These are phyloP conservation scores for Corythoichthys intestinalis DNA, from an alignment of 2,113 vertebrate species.

Conservation along the genomic window DNA sequence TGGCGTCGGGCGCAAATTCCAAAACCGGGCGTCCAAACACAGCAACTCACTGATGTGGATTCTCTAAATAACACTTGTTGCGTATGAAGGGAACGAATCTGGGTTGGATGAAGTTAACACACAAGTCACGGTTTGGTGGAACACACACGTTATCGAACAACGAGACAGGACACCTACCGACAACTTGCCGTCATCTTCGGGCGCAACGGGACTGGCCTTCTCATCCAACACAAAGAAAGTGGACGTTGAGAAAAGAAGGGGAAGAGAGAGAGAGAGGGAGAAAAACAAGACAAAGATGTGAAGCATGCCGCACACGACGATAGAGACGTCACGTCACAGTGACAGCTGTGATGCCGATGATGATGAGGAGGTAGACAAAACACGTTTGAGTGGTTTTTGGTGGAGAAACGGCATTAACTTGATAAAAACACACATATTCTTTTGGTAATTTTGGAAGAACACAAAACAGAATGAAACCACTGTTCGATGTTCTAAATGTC, in stretches of 20 bases:
- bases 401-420: background rate
- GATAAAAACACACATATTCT: background rate
- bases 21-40: conserved; percentile 24
- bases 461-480: too few relatives aligned
- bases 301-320: conserved; percentile 63
- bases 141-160: conserved; percentile 36
- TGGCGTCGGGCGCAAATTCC: conserved; percentile 57
- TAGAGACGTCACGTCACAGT: conserved; percentile 39
- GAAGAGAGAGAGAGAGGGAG: conserved; percentile 34
- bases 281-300: conserved; percentile 71
- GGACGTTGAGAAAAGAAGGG: conserved; percentile 41
- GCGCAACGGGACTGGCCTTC: conserved; percentile 69
- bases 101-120: background rate
- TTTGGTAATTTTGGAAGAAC: too few relatives aligned
- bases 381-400: conserved; percentile 21
- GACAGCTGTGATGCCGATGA: conserved; percentile 29
- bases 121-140: conserved; percentile 25
- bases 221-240: conserved; percentile 65
- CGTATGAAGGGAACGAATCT: background rate
- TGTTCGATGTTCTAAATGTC: too few relatives aligned
- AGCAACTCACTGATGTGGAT: background rate
- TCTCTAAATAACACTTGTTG: background rate
- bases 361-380: conserved; percentile 32
- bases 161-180: conserved; percentile 73
- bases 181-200: conserved; percentile 74